Evolutionary conservation across 1,140 invertebrate genomes (phyloP).

Genomic region (Campoletis sonorensis): DNA sequence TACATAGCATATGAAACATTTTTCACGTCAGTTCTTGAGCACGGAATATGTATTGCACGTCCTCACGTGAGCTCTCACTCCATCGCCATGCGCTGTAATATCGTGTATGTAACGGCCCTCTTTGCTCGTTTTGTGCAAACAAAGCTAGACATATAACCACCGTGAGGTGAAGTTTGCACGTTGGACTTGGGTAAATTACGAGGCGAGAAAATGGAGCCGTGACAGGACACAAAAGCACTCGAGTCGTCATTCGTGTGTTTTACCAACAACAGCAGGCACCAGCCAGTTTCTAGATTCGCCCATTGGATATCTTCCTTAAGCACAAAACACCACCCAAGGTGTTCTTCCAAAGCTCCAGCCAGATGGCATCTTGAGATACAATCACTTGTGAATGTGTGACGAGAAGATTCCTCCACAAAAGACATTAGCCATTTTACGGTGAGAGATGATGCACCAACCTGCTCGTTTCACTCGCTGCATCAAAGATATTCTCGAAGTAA

Average conservation of each 20-base stretch:
- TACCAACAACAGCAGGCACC: slow-evolving; percentile 28
- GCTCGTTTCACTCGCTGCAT: neutral
- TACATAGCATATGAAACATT: slow-evolving; percentile 33
- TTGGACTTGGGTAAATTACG: slow-evolving; percentile 62
- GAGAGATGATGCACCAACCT: slow-evolving; percentile 40
- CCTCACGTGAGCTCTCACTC: slow-evolving; percentile 28
- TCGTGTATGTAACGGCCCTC: neutral
- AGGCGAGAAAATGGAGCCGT: slow-evolving; percentile 61
- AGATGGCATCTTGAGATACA: slow-evolving; percentile 50
- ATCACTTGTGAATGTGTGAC: slow-evolving; percentile 46
- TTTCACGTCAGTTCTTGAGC: slow-evolving; percentile 36
- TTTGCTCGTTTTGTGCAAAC: slow-evolving; percentile 13
- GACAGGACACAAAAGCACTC: slow-evolving; percentile 67
- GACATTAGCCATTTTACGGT: slow-evolving; percentile 66
- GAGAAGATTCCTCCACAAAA: slow-evolving; percentile 47
- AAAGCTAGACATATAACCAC: neutral
- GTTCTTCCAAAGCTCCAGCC: slow-evolving; percentile 61
- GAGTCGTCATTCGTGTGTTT: slow-evolving; percentile 44
- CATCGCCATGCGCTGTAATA: slow-evolving; percentile 18
- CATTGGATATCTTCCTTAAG: slow-evolving; percentile 71
- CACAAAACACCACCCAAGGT: slow-evolving; percentile 71
- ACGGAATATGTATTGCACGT: slow-evolving; percentile 31
- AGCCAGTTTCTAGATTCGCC: slow-evolving; percentile 64
- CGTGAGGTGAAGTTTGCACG: slow-evolving; percentile 1
- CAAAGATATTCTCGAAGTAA: slow-evolving; percentile 26